A percentile compares a stretch with the other conserved stretches of the same genome.
Evolutionary conservation across 2,888 invertebrate genomes (phyloP).

Genomic region (Callosobruchus maculatus): DNA sequence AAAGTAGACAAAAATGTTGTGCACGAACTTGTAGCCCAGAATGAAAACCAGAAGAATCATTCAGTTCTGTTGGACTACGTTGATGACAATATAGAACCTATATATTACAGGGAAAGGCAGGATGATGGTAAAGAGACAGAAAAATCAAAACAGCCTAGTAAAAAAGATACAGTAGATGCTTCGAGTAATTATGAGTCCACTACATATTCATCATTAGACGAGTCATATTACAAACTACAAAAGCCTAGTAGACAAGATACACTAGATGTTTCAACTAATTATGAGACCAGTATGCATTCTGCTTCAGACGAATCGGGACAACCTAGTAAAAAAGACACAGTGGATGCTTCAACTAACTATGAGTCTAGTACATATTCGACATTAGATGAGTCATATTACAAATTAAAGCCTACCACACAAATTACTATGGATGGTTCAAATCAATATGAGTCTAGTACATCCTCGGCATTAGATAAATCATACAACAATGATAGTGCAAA

Average conservation of each 20-base stretch:
- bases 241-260: too few relatives aligned
- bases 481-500: background rate
- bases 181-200: background rate
- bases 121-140: background rate
- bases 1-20: background rate
- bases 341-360: too few relatives aligned
- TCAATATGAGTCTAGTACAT: background rate
- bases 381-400: too few relatives aligned
- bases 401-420: background rate
- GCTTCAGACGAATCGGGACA: too few relatives aligned
- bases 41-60: conserved; percentile 8
- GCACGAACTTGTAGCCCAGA: background rate
- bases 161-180: background rate
- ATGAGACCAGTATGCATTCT: too few relatives aligned
- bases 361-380: too few relatives aligned
- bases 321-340: too few relatives aligned
- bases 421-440: background rate
- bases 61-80: conserved; percentile 12
- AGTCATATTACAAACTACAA: too few relatives aligned
- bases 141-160: background rate
- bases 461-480: background rate
- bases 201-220: background rate
- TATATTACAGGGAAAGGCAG: conserved; percentile 14
- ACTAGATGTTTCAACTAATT: too few relatives aligned
- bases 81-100: conserved; percentile 21